Conservation (phyloP, 92 coral and sea anemone species). For the Actinostola sp. region DNA sequence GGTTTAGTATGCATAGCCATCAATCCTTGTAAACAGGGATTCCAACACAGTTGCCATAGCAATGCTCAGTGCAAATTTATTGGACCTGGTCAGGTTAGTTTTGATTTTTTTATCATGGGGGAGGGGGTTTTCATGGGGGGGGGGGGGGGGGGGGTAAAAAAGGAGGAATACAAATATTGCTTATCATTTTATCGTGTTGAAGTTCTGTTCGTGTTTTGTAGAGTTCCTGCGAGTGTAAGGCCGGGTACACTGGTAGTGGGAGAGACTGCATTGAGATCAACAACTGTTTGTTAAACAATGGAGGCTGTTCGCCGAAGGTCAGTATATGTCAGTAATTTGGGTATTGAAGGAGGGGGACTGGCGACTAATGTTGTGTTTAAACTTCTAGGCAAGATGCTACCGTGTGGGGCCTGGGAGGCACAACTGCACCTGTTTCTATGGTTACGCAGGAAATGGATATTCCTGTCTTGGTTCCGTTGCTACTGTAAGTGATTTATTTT, state of each 20-base stretch:
- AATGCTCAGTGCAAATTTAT: slow-evolving; percentile 75
- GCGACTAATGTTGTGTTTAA: neutral
- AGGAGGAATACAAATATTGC: too few relatives aligned
- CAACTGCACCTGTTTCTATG: slow-evolving; percentile 66
- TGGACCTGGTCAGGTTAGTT: slow-evolving; percentile 89
- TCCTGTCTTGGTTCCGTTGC: slow-evolving; percentile 79
- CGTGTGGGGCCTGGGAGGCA: slow-evolving; percentile 78
- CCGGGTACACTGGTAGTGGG: slow-evolving; percentile 78
- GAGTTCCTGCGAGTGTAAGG: slow-evolving; percentile 65
- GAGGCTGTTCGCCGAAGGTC: slow-evolving; percentile 71
- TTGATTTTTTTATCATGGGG: neutral
- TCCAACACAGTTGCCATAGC: slow-evolving; percentile 73
- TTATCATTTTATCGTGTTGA: too few relatives aligned
- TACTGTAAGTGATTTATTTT: slow-evolving; percentile 41
- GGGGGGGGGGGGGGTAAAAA: too few relatives aligned
- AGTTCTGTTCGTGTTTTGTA: slow-evolving; percentile 22
- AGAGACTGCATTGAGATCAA: slow-evolving; percentile 60
- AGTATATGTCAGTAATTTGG: slow-evolving; percentile 7
- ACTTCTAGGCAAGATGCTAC: slow-evolving; percentile 67
- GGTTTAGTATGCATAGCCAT: slow-evolving; percentile 76
- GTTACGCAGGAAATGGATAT: slow-evolving; percentile 81
- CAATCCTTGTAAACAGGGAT: slow-evolving; percentile 62
- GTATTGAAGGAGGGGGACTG: too few relatives aligned
- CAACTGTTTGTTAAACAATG: slow-evolving; percentile 64
- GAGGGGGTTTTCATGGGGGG: neutral